Percentiles rank a stretch among this genome's conserved stretches.
Evolutionary conservation across 2,888 invertebrate genomes (phyloP).

Genomic region (Hypolimnas misippus): DNA sequence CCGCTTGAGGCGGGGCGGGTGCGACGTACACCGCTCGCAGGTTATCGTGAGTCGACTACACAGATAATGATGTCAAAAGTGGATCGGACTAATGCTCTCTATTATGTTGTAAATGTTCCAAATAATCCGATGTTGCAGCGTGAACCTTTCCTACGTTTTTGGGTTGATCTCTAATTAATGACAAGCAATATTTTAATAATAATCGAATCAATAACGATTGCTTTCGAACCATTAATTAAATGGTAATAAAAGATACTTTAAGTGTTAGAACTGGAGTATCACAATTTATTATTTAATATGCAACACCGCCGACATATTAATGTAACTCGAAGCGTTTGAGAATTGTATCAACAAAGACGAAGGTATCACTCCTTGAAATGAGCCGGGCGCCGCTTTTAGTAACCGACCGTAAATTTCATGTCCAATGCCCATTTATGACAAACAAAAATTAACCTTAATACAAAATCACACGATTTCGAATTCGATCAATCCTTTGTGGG

Average conservation of each 20-base stretch:
- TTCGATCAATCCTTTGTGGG: constrained; percentile 52
- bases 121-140: constrained; percentile 64
- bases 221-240: constrained; percentile 47
- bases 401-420: constrained; percentile 76
- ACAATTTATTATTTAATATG: not conserved
- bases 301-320: constrained; percentile 1
- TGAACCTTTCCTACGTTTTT: constrained; percentile 51
- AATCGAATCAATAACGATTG: constrained; percentile 50
- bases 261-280: not conserved
- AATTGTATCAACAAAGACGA: constrained; percentile 68
- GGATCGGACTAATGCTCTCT: constrained; percentile 82
- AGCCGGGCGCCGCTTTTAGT: constrained; percentile 69
- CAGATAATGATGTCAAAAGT: constrained; percentile 84
- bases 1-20: constrained; percentile 59
- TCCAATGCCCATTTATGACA: constrained; percentile 60
- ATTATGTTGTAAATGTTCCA: constrained; percentile 78
- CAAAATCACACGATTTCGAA: constrained; percentile 60
- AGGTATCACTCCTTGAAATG: constrained; percentile 75
- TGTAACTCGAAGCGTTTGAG: constrained; percentile 50
- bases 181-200: constrained; percentile 54
- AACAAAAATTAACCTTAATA: constrained; percentile 68
- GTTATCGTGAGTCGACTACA: constrained; percentile 80
- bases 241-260: constrained; percentile 18
- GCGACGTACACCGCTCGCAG: constrained; percentile 72
- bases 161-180: constrained; percentile 41